Evolutionary conservation across 2,797 vertebrate species (phyloP).

Genomic region (Cottoperca gobio): DNA sequence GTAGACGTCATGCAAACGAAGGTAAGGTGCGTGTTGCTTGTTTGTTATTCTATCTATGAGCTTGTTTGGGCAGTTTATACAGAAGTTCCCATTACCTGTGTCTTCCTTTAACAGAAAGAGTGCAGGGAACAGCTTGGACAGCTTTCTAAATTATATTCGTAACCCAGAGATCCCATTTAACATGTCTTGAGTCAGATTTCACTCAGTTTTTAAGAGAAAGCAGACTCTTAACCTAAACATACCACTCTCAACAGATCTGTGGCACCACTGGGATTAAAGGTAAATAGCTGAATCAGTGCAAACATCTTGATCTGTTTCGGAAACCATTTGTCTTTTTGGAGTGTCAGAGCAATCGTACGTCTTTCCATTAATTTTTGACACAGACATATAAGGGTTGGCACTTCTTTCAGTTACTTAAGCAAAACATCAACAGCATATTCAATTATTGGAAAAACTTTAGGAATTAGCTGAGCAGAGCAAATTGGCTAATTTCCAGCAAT

Average conservation of each 20-base stretch:
- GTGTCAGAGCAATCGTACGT: background rate
- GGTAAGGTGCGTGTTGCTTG: conserved; percentile 58
- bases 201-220: background rate
- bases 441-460: conserved; percentile 21
- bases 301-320: conserved; percentile 3
- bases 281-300: conserved; percentile 11
- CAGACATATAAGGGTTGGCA: background rate
- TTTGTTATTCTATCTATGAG: conserved; percentile 8
- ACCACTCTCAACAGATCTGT: background rate
- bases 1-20: conserved; percentile 32
- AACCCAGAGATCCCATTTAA: background rate
- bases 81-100: background rate
- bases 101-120: background rate
- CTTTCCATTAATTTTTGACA: conserved; percentile 8
- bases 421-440: conserved; percentile 17
- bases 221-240: background rate
- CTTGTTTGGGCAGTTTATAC: background rate
- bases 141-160: background rate
- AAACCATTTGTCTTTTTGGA: conserved; percentile 10
- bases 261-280: background rate
- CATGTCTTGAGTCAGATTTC: background rate
- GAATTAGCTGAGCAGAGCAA: background rate
- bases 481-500: conserved; percentile 21
- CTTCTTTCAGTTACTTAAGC: conserved; percentile 6
- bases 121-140: background rate